A percentile compares a stretch with the other conserved stretches of the same genome.
Evolutionary conservation across 2,888 invertebrate species (phyloP).

Genomic region (Eledone cirrhosa): DNA sequence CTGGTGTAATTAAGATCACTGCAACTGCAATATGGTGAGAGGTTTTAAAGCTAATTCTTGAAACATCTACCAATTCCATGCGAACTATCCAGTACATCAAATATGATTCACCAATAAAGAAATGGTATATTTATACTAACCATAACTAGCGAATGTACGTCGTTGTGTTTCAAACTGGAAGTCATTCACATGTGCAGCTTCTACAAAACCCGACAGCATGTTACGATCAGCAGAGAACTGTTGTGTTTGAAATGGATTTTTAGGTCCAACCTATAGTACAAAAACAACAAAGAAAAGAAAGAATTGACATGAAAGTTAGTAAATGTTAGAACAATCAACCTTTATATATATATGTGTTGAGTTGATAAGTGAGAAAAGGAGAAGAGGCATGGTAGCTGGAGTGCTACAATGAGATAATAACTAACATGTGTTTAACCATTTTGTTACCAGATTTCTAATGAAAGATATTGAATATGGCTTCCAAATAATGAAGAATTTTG

Average conservation of each 20-base stretch:
- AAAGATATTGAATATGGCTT: too few relatives aligned
- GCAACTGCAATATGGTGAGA: too few relatives aligned
- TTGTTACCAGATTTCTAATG: too few relatives aligned
- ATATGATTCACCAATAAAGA: too few relatives aligned
- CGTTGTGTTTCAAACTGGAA: constrained; percentile 98
- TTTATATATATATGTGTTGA: not conserved
- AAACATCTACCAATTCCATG: too few relatives aligned
- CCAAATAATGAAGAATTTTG: too few relatives aligned
- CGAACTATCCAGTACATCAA: too few relatives aligned
- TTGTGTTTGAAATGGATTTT: constrained; percentile 90
- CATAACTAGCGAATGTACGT: constrained; percentile 90
- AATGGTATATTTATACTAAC: constrained; percentile 61
- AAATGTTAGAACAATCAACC: too few relatives aligned
- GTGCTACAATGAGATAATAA: not conserved
- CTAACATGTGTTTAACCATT: too few relatives aligned
- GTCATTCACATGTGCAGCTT: constrained; percentile 92
- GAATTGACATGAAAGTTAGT: not conserved
- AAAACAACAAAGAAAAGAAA: not conserved
- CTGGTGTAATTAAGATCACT: too few relatives aligned
- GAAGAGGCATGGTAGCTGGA: not conserved
- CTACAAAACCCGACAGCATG: constrained; percentile 92
- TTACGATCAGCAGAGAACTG: constrained; percentile 89
- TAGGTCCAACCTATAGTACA: constrained; percentile 77
- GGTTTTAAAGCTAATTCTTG: too few relatives aligned
- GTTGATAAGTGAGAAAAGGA: not conserved